phyloP scores from a whole-genome alignment of 2,797 vertebrate species.

The Sebastes oblongus region DNA sequence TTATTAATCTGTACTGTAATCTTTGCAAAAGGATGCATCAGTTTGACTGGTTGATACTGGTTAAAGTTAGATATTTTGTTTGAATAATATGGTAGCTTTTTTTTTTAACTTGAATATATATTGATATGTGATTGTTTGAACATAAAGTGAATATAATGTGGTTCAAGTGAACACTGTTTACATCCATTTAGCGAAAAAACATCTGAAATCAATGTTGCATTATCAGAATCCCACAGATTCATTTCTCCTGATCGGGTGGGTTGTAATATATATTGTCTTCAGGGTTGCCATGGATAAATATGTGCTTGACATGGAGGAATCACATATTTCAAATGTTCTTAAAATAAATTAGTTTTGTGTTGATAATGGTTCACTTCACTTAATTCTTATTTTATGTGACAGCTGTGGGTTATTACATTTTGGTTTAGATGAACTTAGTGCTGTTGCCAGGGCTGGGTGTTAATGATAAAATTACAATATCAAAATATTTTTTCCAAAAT shows the following conservation, averaged over 20 bases:
- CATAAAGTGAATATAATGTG: slow-evolving; percentile 84
- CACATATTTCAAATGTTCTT: slow-evolving; percentile 58
- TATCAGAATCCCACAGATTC: slow-evolving; percentile 32
- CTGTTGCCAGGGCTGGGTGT: background rate
- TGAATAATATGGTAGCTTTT: slow-evolving; percentile 67
- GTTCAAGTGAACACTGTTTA: slow-evolving; percentile 84
- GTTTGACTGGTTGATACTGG: slow-evolving; percentile 54
- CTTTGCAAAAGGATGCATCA: slow-evolving; percentile 62
- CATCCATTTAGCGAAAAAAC: slow-evolving; percentile 78
- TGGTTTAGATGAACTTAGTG: background rate
- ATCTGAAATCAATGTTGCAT: slow-evolving; percentile 46
- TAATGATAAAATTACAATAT: background rate
- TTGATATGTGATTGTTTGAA: slow-evolving; percentile 86
- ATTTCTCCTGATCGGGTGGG: slow-evolving; percentile 22
- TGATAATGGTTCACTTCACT: background rate
- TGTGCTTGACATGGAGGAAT: slow-evolving; percentile 20
- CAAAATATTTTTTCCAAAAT: background rate
- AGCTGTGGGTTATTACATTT: background rate
- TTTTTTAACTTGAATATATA: slow-evolving; percentile 85
- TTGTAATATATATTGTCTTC: slow-evolving; percentile 37
- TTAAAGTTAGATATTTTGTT: slow-evolving; percentile 60
- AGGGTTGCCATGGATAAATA: slow-evolving; percentile 12
- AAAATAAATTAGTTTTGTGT: slow-evolving; percentile 75
- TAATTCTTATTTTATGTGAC: background rate
- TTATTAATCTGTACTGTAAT: slow-evolving; percentile 84